Conservation (phyloP, 2,113 vertebrate species). For the Procapra przewalskii region DNA sequence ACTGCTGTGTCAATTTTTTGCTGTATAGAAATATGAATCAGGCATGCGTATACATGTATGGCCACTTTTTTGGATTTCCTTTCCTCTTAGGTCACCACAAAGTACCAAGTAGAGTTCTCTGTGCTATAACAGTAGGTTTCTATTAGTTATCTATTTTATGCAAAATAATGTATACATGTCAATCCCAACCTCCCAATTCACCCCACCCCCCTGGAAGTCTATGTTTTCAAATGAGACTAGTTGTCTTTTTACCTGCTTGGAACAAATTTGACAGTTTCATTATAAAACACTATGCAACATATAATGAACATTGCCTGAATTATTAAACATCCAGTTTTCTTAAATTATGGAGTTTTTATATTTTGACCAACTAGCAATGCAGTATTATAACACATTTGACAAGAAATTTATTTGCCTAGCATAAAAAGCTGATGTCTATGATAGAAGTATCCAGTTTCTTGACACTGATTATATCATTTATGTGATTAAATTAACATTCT, state of each 20-base stretch:
- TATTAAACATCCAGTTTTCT: background rate
- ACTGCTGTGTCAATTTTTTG: background rate
- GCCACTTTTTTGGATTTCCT: background rate
- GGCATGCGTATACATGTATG: background rate
- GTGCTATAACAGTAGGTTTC: background rate
- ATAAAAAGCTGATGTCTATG: background rate
- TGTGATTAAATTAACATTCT: background rate
- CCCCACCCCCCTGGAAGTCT: background rate
- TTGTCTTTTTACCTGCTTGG: slow-evolving; percentile 14
- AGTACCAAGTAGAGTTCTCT: background rate
- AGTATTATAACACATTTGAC: background rate
- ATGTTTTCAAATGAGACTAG: slow-evolving; percentile 24
- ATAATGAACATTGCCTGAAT: background rate
- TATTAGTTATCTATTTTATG: background rate
- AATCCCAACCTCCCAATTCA: background rate
- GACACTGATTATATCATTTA: background rate
- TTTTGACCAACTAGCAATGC: background rate
- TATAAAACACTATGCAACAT: background rate
- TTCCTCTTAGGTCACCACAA: background rate
- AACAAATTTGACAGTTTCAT: slow-evolving; percentile 5
- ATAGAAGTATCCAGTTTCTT: background rate
- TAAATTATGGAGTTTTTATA: background rate
- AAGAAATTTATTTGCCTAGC: background rate
- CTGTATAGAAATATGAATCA: background rate
- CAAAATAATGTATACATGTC: background rate